Evolutionary conservation across 1,140 invertebrate species (phyloP).

Genomic region (Xylocopa sonorina): DNA sequence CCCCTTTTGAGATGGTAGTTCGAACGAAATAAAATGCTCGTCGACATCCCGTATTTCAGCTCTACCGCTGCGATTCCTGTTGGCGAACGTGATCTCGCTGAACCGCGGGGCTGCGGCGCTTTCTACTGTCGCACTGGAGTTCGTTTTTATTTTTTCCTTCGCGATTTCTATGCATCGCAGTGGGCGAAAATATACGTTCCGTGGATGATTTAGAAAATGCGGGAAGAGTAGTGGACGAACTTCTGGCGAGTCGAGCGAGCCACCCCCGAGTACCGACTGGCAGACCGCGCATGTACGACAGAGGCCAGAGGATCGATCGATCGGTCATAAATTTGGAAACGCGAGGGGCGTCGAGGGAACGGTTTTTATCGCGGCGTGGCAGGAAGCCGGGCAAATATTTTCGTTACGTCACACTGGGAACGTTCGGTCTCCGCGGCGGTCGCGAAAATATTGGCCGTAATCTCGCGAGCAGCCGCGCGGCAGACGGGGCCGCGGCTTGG

Average conservation of each 20-base stretch:
- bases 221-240: too few species aligned
- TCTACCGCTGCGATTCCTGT: slow-evolving; percentile 5
- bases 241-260: not conserved
- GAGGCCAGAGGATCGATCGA: slow-evolving; percentile 18
- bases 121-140: not conserved
- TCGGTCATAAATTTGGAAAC: slow-evolving; percentile 17
- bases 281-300: not conserved
- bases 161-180: too few species aligned
- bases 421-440: slow-evolving; percentile 7
- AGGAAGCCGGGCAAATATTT: slow-evolving; percentile 49
- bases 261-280: not conserved
- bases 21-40: slow-evolving; percentile 13
- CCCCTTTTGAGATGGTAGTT: slow-evolving; percentile 7
- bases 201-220: too few species aligned
- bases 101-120: not conserved
- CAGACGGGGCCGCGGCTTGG: not conserved
- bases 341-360: not conserved
- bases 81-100: slow-evolving; percentile 1
- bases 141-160: too few species aligned
- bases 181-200: too few species aligned
- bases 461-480: slow-evolving; percentile 9
- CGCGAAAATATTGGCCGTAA: slow-evolving; percentile 42
- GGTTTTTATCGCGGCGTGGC: not conserved
- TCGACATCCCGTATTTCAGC: not conserved
- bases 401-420: slow-evolving; percentile 27